Evolutionary conservation across 2,797 vertebrate species (phyloP), one percentile per base, ranked within the genome.

Genomic region (Rhabdomys pumilio): DNA sequence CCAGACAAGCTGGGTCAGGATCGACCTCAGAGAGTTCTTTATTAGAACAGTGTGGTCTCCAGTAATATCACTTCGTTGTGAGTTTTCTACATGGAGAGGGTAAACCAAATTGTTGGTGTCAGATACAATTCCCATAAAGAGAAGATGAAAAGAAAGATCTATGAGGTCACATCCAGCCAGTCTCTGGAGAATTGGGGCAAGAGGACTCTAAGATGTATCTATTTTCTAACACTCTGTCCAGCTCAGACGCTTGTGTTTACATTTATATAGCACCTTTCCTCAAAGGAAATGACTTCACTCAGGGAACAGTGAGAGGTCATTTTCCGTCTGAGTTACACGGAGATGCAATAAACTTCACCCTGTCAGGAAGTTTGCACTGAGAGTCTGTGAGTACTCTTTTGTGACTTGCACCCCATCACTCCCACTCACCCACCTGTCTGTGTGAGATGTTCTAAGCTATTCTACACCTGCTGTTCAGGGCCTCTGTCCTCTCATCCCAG

Each of bases 241-340:
- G 41, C 41, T 26, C 63, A 57, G 57, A 61, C 76, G 65, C 80
- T 47, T n/a, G 14, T 67, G 92, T 92, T 97, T 93, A 73, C 72
- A 29, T 91, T 96, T n/a, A 65, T 75, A 69, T 4, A 82, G 86
- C 86, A 83, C 69, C 92, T 96, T 95, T 94, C 81, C 94, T 93
- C 96, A 72, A 29, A 96, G 95, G 93, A 95, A 94, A 95, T 93
- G 83, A 95, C 93, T 91, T 96, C 94, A 84, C 61, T 83, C 1
- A 3, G 10, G 50, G 73, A 88, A 85, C 0, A 0, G 76, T 0
- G 0, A 93, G 95, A 94, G 97, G 81, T 97, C 90, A 72, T 95
- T 94, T 81, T 94, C 89, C 94, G 79, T 90, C 15, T 55, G 81
- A 96, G 92, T 94, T 80, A 57, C 26, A 57, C 0, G 2, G 82